Percentiles rank a stretch among this genome's conserved stretches.
phyloP scores from a whole-genome alignment of 2,113 vertebrate genomes.

The Aythya baeri region DNA sequence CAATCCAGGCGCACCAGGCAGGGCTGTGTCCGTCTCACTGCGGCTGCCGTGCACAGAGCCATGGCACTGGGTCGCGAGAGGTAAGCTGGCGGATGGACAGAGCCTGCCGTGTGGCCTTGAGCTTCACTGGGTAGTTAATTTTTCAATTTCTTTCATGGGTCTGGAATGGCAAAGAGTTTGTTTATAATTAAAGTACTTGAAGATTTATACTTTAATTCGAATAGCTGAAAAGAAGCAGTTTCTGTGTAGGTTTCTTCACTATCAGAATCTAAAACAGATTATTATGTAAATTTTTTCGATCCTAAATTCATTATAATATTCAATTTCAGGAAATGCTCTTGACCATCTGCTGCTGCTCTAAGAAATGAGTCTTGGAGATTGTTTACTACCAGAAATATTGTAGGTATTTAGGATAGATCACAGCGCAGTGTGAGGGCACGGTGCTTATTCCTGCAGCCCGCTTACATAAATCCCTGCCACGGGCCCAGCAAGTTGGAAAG shows the following conservation, averaged over 20 bases:
- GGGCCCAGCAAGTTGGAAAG: not conserved
- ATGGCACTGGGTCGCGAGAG: accelerated
- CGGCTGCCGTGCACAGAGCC: not conserved
- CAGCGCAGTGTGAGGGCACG: not conserved
- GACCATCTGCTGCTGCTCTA: slow-evolving; percentile 66
- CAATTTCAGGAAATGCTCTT: slow-evolving; percentile 71
- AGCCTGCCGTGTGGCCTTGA: not conserved
- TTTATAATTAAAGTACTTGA: slow-evolving; percentile 59
- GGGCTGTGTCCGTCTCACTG: accelerated
- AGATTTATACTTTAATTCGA: slow-evolving; percentile 28
- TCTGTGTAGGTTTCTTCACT: slow-evolving; percentile 36
- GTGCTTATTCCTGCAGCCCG: not conserved
- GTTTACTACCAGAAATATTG: slow-evolving; percentile 46
- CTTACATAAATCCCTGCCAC: accelerated
- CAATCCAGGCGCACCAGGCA: not conserved
- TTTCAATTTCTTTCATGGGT: slow-evolving; percentile 36
- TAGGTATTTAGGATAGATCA: slow-evolving; percentile 13
- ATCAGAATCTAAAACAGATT: slow-evolving; percentile 51
- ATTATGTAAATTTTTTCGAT: slow-evolving; percentile 67
- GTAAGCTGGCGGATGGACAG: not conserved
- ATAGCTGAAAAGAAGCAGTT: slow-evolving; percentile 44
- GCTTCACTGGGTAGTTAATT: not conserved
- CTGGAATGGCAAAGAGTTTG: not conserved
- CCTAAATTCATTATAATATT: slow-evolving; percentile 64
- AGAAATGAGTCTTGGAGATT: slow-evolving; percentile 54